These are phyloP conservation scores for Xestoiulus laeticollis DNA, from an alignment of 2,888 invertebrate species.

Conservation along the genomic window DNA sequence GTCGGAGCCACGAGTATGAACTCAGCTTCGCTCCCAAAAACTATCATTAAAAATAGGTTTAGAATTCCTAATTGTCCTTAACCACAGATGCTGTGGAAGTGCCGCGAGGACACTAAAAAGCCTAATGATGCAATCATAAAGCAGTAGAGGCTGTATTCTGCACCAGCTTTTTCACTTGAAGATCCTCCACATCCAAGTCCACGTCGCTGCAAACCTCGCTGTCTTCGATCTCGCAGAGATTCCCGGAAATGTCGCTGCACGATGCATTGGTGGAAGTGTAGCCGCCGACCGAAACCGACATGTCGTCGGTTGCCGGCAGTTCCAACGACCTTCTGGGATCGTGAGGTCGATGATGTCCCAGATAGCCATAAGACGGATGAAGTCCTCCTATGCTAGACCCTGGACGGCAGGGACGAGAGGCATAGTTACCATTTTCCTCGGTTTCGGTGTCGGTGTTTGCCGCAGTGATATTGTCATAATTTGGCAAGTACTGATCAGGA, in stretches of 20 bases:
- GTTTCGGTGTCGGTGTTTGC: constrained; percentile 61
- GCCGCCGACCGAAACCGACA: constrained; percentile 74
- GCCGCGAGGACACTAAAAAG: constrained; percentile 3
- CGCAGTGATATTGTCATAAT: constrained; percentile 66
- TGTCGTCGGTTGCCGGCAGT: constrained; percentile 69
- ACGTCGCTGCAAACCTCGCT: constrained; percentile 63
- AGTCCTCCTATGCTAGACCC: constrained; percentile 59
- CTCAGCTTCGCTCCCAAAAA: not conserved
- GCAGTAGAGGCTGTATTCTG: constrained; percentile 56
- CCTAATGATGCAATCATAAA: constrained; percentile 48
- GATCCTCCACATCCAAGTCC: constrained; percentile 57
- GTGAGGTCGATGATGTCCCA: constrained; percentile 45
- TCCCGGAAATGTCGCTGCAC: constrained; percentile 85
- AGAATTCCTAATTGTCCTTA: constrained; percentile 13
- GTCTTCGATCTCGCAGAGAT: constrained; percentile 89
- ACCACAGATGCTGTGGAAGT: constrained; percentile 43
- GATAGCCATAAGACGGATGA: constrained; percentile 54
- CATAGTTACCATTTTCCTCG: constrained; percentile 58
- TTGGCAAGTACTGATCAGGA: constrained; percentile 83
- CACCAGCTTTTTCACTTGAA: constrained; percentile 53
- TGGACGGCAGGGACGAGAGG: constrained; percentile 55
- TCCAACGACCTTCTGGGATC: constrained; percentile 51
- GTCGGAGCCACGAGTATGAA: not conserved
- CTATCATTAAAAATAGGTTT: constrained; percentile 37
- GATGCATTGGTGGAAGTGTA: constrained; percentile 71